phyloP scores from a whole-genome alignment of 1,140 invertebrate species.

The Brachystomella parvula region DNA sequence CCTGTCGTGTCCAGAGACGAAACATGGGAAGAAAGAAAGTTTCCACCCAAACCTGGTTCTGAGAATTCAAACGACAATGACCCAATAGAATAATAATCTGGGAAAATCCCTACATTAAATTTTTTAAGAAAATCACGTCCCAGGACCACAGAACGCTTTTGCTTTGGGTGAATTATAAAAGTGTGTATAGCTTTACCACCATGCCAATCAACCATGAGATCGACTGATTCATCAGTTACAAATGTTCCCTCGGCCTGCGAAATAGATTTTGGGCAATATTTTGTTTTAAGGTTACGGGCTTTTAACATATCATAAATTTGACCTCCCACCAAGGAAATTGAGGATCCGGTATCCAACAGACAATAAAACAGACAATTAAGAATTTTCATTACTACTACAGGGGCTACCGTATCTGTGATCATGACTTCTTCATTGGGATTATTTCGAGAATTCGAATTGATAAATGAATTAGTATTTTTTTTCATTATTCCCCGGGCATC shows the following conservation, averaged over 20 bases:
- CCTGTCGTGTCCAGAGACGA: background rate
- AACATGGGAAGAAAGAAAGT: background rate
- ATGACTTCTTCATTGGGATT: too few relatives aligned
- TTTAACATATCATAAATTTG: conserved; percentile 10
- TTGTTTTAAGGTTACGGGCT: conserved; percentile 8
- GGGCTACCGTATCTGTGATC: too few relatives aligned
- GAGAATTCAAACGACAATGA: background rate
- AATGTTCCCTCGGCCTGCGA: conserved; percentile 1
- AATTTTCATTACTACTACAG: conserved; percentile 16
- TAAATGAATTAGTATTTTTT: too few relatives aligned
- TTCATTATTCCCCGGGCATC: background rate
- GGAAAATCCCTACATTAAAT: conserved; percentile 10
- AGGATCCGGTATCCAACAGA: conserved; percentile 24
- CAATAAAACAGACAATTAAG: conserved; percentile 13
- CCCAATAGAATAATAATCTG: conserved; percentile 17
- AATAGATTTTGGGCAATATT: background rate
- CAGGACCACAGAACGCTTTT: conserved; percentile 13
- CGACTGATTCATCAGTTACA: background rate
- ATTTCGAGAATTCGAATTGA: too few relatives aligned
- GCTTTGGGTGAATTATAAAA: conserved; percentile 16
- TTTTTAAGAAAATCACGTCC: conserved; percentile 27
- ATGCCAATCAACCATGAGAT: conserved; percentile 2
- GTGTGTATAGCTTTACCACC: conserved; percentile 1
- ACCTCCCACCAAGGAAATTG: conserved; percentile 13
- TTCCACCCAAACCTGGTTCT: background rate